These are phyloP conservation scores for Meandrusa payeni DNA, from an alignment of 2,888 invertebrate genomes.

Conservation along the genomic window DNA sequence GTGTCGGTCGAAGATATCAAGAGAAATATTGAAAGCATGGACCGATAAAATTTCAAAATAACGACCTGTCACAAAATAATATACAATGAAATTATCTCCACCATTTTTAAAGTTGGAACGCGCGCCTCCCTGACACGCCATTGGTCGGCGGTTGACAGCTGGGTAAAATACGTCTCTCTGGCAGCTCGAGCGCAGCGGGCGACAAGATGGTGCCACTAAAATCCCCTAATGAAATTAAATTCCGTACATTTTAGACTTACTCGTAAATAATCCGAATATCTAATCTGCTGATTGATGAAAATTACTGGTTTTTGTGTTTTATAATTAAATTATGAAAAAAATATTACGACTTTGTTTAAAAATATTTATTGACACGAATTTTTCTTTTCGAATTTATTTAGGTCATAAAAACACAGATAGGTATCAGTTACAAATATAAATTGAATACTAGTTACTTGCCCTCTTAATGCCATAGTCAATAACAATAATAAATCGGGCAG, in stretches of 20 bases:
- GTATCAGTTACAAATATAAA: constrained; percentile 22
- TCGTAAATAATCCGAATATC: constrained; percentile 76
- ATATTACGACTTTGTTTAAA: constrained; percentile 29
- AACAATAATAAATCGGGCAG: constrained; percentile 55
- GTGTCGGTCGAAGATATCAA: constrained; percentile 38
- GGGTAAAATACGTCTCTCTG: constrained; percentile 69
- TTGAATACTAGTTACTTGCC: constrained; percentile 4
- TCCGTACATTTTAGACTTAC: constrained; percentile 75
- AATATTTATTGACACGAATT: too few relatives aligned
- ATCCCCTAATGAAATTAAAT: constrained; percentile 79
- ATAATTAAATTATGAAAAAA: constrained; percentile 32
- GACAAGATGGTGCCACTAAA: constrained; percentile 75
- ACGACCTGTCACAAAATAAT: constrained; percentile 81
- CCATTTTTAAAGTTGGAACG: constrained; percentile 75
- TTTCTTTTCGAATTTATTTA: too few relatives aligned
- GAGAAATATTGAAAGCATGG: constrained; percentile 63
- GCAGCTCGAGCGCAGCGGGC: constrained; percentile 71
- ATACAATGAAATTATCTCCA: constrained; percentile 79
- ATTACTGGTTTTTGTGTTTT: constrained; percentile 48
- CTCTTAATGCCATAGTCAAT: constrained; percentile 34
- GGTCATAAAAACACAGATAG: constrained; percentile 25
- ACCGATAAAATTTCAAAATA: constrained; percentile 74
- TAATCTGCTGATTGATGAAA: constrained; percentile 79
- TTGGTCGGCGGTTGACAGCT: constrained; percentile 74
- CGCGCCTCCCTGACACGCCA: constrained; percentile 47